phyloP scores from a whole-genome alignment of 2,797 vertebrate species.

The Gallinago nigripennis region DNA sequence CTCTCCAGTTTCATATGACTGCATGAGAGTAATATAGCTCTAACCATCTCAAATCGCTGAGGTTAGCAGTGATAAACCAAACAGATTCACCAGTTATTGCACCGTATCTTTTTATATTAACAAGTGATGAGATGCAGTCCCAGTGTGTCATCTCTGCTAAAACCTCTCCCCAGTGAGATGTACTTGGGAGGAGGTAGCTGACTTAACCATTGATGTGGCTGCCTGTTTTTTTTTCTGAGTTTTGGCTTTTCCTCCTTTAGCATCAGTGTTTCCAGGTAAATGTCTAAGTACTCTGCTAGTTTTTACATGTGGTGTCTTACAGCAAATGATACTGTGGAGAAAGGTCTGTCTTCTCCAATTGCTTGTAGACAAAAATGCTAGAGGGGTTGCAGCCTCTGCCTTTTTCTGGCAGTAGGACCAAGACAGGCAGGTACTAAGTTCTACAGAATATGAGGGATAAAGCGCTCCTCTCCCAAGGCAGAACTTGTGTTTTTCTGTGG shows the following conservation, averaged over 20 bases:
- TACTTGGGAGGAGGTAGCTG: neutral
- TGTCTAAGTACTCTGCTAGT: neutral
- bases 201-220: neutral
- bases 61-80: neutral
- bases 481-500: neutral
- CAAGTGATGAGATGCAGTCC: neutral
- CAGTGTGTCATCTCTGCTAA: neutral
- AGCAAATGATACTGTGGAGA: neutral
- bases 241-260: neutral
- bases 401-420: neutral
- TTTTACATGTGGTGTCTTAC: neutral
- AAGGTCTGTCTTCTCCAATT: neutral
- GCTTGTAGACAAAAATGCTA: neutral
- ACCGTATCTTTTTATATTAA: neutral
- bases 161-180: neutral
- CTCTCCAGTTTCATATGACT: neutral
- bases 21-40: neutral
- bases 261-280: neutral
- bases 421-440: neutral
- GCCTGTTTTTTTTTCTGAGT: neutral
- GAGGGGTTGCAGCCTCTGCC: neutral
- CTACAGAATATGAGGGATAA: neutral
- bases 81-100: neutral
- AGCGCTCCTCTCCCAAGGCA: neutral
- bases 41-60: neutral